phyloP scores from a whole-genome alignment of 2,113 vertebrate genomes.

The Nerophis ophidion region DNA sequence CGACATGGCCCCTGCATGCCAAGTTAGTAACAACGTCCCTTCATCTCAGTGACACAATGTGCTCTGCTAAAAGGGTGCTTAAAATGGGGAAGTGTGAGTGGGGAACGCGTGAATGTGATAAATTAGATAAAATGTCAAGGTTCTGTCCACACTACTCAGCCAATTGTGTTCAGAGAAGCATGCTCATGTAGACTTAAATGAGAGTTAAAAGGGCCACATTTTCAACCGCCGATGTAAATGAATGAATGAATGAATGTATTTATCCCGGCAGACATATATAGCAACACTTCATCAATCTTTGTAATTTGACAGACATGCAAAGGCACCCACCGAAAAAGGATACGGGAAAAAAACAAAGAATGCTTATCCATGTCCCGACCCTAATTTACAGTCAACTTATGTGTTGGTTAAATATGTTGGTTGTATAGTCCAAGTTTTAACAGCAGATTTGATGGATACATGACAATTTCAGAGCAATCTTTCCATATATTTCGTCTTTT shows the following conservation, averaged over 20 bases:
- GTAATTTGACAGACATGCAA: too few species aligned
- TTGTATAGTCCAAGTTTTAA: too few species aligned
- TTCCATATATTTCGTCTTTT: too few species aligned
- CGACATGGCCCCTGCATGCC: not conserved
- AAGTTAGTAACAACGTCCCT: not conserved
- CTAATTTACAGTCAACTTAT: too few species aligned
- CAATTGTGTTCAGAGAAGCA: not conserved
- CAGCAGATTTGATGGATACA: too few species aligned
- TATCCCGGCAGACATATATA: too few species aligned
- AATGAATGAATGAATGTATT: not conserved
- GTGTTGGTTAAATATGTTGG: too few species aligned
- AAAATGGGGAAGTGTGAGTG: slow-evolving; percentile 8
- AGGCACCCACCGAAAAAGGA: too few species aligned
- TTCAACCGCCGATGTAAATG: not conserved
- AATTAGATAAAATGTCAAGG: slow-evolving; percentile 21
- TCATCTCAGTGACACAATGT: slow-evolving; percentile 10
- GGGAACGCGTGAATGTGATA: not conserved
- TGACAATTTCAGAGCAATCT: too few species aligned
- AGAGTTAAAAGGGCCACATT: not conserved
- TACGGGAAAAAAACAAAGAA: too few species aligned
- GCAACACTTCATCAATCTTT: too few species aligned
- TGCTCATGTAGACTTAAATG: not conserved
- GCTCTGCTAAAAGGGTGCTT: slow-evolving; percentile 21
- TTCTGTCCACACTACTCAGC: slow-evolving; percentile 5
- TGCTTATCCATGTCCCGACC: too few species aligned